Conservation (phyloP, 1,140 invertebrate species). For the Whitmania pigra region DNA sequence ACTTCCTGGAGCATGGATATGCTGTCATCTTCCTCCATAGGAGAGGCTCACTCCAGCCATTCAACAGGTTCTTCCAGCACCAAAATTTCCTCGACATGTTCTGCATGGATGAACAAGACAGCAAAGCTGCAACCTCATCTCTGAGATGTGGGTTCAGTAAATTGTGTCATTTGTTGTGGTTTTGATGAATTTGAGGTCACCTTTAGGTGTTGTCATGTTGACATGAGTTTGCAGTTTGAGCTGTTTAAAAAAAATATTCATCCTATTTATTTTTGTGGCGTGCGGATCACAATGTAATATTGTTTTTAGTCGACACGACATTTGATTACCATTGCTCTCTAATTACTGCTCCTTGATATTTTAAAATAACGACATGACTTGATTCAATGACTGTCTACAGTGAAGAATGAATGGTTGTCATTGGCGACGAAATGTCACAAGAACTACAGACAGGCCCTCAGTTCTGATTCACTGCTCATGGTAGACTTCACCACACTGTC, state of each 20-base stretch:
- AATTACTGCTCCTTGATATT: neutral
- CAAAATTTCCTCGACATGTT: constrained; percentile 61
- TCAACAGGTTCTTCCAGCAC: constrained; percentile 66
- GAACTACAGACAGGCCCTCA: constrained; percentile 28
- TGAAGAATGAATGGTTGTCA: constrained; percentile 28
- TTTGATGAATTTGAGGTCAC: neutral
- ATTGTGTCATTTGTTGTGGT: neutral
- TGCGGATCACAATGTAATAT: no score
- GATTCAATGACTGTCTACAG: constrained; percentile 24
- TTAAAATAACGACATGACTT: no score
- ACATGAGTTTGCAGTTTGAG: no score
- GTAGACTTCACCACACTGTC: constrained; percentile 51
- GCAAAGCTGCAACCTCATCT: neutral
- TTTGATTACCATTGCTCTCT: neutral
- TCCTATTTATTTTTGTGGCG: no score
- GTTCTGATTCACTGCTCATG: constrained; percentile 29
- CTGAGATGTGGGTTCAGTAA: neutral
- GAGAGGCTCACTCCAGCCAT: constrained; percentile 73
- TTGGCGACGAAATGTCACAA: constrained; percentile 26
- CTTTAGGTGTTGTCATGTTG: no score
- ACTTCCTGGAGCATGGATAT: constrained; percentile 65
- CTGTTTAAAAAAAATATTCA: no score
- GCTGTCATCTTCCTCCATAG: constrained; percentile 53
- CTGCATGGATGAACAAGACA: constrained; percentile 9
- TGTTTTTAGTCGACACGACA: no score